Evolutionary conservation across 2,888 invertebrate species (phyloP).

Genomic region (Agrochola circellaris): DNA sequence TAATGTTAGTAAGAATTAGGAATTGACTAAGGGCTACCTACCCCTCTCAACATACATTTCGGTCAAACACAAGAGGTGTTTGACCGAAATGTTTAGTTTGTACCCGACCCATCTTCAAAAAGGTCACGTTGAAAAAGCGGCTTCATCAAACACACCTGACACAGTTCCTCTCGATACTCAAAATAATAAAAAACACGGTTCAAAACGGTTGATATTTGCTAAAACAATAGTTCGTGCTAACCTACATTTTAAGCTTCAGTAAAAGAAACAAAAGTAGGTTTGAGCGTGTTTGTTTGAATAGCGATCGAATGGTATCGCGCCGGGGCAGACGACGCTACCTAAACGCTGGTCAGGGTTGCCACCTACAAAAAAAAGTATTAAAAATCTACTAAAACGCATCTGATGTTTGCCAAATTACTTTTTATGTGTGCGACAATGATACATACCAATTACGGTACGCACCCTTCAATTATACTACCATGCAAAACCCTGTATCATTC

Average conservation of each 20-base stretch:
- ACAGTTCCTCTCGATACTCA: conserved; percentile 43
- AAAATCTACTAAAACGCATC: not conserved
- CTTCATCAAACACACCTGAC: conserved; percentile 47
- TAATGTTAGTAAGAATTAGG: too few relatives aligned
- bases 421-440: not conserved
- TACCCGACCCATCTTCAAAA: conserved; percentile 11
- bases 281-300: conserved; percentile 76
- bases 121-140: conserved; percentile 26
- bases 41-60: not conserved
- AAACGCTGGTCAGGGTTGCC: conserved; percentile 58
- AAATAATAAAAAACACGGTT: conserved; percentile 48
- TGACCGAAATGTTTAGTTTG: conserved; percentile 17
- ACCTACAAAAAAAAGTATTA: not conserved
- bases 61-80: not conserved
- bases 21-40: not conserved
- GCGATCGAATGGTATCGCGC: conserved; percentile 76
- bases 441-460: too few relatives aligned
- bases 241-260: conserved; percentile 65
- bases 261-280: conserved; percentile 73
- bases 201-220: conserved; percentile 51
- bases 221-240: conserved; percentile 65
- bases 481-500: not conserved
- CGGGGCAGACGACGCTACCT: conserved; percentile 69
- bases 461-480: not conserved
- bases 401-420: not conserved